Evolutionary conservation across 2,113 vertebrate species (phyloP).

Genomic region (Erythrocercus mccallii): DNA sequence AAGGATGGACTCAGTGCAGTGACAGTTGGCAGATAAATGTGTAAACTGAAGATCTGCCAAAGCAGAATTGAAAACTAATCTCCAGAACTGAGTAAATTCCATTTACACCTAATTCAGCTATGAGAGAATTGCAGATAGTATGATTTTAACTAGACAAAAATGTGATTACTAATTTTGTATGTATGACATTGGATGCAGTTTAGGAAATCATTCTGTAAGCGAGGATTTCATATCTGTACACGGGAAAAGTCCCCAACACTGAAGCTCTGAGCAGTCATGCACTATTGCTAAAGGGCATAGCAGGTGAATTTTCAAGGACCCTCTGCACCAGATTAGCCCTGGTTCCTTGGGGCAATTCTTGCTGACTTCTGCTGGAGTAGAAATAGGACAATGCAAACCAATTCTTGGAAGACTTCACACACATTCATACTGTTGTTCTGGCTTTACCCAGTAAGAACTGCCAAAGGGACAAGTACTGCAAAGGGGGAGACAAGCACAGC

Average conservation of each 20-base stretch:
- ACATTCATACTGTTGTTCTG: background rate
- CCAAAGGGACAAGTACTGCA: background rate
- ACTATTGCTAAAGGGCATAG: background rate
- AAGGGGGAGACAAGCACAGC: background rate
- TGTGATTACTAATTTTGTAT: background rate
- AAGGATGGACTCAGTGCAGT: background rate
- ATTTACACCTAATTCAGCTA: background rate
- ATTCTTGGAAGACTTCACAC: background rate
- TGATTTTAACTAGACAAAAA: background rate
- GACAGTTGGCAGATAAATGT: background rate
- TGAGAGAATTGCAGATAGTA: background rate
- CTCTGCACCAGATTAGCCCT: background rate
- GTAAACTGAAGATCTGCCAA: background rate
- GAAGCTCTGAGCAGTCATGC: background rate
- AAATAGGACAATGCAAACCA: background rate
- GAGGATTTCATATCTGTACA: background rate
- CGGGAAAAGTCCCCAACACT: rapidly evolving
- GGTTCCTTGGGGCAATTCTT: background rate
- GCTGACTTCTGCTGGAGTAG: background rate
- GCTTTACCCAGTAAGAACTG: background rate
- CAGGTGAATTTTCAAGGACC: background rate
- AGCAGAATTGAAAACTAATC: background rate
- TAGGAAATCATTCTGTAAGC: background rate
- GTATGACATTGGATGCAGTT: background rate
- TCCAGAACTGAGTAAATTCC: background rate